Evolutionary conservation across 2,888 invertebrate genomes (phyloP).

Genomic region (Allacma fusca): DNA sequence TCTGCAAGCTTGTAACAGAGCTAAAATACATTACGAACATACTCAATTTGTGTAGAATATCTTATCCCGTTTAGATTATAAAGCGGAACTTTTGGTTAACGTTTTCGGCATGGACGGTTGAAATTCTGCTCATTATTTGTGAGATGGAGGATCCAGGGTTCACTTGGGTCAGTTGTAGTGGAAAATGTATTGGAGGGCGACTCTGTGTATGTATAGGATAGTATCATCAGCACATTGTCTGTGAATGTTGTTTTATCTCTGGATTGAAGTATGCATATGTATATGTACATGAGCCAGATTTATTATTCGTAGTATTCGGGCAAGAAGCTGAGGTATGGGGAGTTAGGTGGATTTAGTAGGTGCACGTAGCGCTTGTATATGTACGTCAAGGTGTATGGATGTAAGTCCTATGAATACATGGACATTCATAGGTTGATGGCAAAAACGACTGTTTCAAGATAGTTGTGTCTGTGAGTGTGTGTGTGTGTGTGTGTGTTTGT

Average conservation of each 20-base stretch:
- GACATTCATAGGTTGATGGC: background rate
- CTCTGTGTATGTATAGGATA: too few species aligned
- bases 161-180: slow-evolving; percentile 36
- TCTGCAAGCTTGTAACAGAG: too few species aligned
- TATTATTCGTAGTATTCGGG: slow-evolving; percentile 17
- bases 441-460: background rate
- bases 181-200: slow-evolving; percentile 35
- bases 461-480: background rate
- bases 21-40: too few species aligned
- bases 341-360: background rate
- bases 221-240: slow-evolving; percentile 39
- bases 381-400: too few species aligned
- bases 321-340: background rate
- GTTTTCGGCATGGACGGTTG: slow-evolving; percentile 21
- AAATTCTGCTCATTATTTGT: slow-evolving; percentile 43
- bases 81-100: slow-evolving; percentile 6
- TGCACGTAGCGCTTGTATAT: too few species aligned
- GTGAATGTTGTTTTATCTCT: slow-evolving; percentile 29
- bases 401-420: background rate
- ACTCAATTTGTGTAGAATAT: too few species aligned
- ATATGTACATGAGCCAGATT: slow-evolving; percentile 24
- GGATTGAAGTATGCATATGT: background rate
- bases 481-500: background rate
- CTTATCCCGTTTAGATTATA: too few species aligned
- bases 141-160: slow-evolving; percentile 36